phyloP scores from a whole-genome alignment of 2,888 invertebrate species.

The Erynnis tages region DNA sequence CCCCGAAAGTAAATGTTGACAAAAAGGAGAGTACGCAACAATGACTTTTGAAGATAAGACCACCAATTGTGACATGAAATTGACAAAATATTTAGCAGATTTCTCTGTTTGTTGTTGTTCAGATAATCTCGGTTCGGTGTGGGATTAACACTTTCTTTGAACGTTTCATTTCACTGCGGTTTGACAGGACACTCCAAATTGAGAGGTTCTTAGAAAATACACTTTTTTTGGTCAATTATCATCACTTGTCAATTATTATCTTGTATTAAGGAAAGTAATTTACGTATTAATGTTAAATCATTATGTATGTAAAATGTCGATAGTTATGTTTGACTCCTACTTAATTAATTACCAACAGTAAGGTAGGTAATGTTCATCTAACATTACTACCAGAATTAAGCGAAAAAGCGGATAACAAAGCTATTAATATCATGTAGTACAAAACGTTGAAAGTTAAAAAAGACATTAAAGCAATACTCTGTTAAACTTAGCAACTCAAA shows the following conservation, averaged over 20 bases:
- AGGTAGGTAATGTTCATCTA: too few relatives aligned
- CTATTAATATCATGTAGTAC: too few relatives aligned
- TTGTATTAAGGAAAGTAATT: too few relatives aligned
- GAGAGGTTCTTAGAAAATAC: conserved; percentile 13
- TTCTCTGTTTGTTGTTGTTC: conserved; percentile 51
- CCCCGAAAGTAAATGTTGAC: conserved; percentile 52
- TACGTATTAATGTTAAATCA: too few relatives aligned
- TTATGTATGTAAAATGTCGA: too few relatives aligned
- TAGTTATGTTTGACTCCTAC: too few relatives aligned
- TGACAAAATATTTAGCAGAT: conserved; percentile 74
- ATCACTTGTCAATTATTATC: too few relatives aligned
- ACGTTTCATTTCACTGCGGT: conserved; percentile 30
- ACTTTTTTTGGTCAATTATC: not conserved
- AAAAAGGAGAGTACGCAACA: conserved; percentile 51
- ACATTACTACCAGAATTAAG: too few relatives aligned
- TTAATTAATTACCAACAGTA: too few relatives aligned
- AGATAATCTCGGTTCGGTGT: conserved; percentile 47
- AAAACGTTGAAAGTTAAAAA: not conserved
- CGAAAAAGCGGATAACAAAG: too few relatives aligned
- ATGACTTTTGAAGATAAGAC: conserved; percentile 54
- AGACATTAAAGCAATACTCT: not conserved
- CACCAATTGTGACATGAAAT: conserved; percentile 70
- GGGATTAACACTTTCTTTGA: conserved; percentile 49
- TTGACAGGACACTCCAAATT: conserved; percentile 24
- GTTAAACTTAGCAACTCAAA: conserved; percentile 2